phyloP scores from a whole-genome alignment of 2,888 invertebrate genomes.

The Amblyjoppa fuscipennis region DNA sequence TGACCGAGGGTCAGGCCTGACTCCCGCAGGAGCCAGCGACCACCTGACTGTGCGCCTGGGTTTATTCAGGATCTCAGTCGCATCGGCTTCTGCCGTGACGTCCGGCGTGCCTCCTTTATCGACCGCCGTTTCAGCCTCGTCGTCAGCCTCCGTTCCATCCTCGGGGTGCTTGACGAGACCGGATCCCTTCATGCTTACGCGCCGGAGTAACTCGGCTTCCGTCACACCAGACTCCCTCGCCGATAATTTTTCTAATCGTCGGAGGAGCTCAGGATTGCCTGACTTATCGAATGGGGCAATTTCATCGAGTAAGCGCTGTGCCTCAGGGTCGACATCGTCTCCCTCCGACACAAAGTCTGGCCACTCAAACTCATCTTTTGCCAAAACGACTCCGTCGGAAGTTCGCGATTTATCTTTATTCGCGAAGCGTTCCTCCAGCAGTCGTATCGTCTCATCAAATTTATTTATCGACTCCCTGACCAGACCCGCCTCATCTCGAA shows the following conservation, averaged over 20 bases:
- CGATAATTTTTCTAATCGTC: background rate
- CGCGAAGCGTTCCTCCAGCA: no score
- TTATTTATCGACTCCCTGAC: no score
- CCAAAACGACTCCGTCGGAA: no score
- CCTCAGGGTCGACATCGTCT: background rate
- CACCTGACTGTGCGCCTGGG: background rate
- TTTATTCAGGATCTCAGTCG: fast-evolving
- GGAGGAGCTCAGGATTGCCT: background rate
- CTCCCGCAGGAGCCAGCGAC: background rate
- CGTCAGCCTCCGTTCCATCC: no score
- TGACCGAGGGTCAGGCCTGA: background rate
- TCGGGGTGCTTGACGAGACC: background rate
- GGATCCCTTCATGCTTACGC: background rate
- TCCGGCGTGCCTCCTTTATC: background rate
- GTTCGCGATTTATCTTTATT: no score
- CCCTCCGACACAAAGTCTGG: background rate
- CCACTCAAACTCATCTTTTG: background rate
- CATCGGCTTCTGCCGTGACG: background rate
- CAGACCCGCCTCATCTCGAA: no score
- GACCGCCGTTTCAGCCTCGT: no score
- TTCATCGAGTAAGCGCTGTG: background rate
- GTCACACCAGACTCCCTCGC: background rate
- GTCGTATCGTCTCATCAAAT: no score
- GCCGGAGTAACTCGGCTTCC: background rate
- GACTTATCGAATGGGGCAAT: background rate